A percentile compares a stretch with the other conserved stretches of the same genome.
Evolutionary conservation across 2,113 vertebrate genomes (phyloP).

Genomic region (Caloenas nicobarica): DNA sequence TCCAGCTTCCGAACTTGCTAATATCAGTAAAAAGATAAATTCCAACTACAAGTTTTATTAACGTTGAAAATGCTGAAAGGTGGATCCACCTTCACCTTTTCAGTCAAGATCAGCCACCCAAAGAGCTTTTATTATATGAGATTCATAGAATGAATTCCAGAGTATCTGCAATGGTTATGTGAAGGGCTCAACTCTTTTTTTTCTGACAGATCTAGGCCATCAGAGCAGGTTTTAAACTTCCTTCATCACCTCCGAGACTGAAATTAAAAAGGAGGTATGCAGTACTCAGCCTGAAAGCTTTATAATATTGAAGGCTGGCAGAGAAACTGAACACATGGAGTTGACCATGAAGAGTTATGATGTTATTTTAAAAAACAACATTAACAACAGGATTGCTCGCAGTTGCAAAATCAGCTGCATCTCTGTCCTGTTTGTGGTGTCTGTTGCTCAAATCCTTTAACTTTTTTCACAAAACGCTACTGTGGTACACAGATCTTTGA

Average conservation of each 20-base stretch:
- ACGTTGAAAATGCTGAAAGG: background rate
- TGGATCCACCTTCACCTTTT: slow-evolving; percentile 5
- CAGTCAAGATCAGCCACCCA: slow-evolving; percentile 31
- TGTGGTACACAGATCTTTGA: background rate
- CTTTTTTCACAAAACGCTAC: background rate
- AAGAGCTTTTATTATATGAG: slow-evolving; percentile 16
- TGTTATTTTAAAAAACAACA: background rate
- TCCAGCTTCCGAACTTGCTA: background rate
- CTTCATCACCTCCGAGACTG: slow-evolving; percentile 10
- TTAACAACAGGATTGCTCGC: background rate
- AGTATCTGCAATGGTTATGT: background rate
- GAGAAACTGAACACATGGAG: background rate
- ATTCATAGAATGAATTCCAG: slow-evolving; percentile 33
- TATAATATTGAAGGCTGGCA: background rate
- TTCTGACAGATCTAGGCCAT: slow-evolving; percentile 64
- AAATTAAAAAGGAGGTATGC: slow-evolving; percentile 28
- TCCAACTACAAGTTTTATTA: background rate
- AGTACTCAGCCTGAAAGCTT: background rate
- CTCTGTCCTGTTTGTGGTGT: background rate
- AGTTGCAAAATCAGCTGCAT: background rate
- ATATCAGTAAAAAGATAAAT: background rate
- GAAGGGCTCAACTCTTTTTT: background rate
- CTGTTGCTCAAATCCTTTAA: background rate
- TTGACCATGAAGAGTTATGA: background rate
- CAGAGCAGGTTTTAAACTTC: slow-evolving; percentile 38